A percentile compares a stretch with the other conserved stretches of the same genome.
phyloP scores from a whole-genome alignment of 2,888 invertebrate genomes.

The Tortricodes alternella region DNA sequence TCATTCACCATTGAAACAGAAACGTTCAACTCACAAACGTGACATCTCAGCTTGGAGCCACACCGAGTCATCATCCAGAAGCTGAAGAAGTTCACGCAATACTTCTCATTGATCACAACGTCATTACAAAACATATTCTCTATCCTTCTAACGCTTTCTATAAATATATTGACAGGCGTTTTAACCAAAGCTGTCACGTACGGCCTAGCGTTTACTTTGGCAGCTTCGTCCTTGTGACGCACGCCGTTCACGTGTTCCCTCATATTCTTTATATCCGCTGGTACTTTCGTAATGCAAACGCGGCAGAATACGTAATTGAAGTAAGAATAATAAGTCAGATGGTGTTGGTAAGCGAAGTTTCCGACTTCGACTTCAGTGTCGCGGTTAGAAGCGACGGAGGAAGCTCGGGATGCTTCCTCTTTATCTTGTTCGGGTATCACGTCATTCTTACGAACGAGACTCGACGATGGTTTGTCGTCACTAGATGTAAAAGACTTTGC shows the following conservation, averaged over 20 bases:
- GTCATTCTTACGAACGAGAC: conserved; percentile 4
- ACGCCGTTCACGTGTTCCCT: conserved; percentile 37
- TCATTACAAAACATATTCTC: conserved; percentile 32
- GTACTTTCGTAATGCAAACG: conserved; percentile 36
- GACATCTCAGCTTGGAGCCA: conserved; percentile 33
- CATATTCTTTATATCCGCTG: conserved; percentile 35
- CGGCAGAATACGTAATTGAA: conserved; percentile 36
- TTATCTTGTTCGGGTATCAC: not conserved
- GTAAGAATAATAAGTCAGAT: conserved; percentile 24
- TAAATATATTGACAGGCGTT: conserved; percentile 26
- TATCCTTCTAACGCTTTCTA: conserved; percentile 26
- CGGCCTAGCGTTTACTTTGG: not conserved
- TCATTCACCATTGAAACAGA: not conserved
- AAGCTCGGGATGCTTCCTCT: not conserved
- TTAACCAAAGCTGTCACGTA: conserved; percentile 20
- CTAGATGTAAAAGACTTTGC: not conserved
- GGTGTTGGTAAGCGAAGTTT: conserved; percentile 35
- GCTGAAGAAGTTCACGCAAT: conserved; percentile 39
- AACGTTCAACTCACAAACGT: conserved; percentile 36
- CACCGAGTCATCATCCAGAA: conserved; percentile 34
- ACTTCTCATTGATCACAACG: conserved; percentile 45
- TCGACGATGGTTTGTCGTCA: conserved; percentile 1
- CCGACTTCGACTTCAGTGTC: conserved; percentile 32
- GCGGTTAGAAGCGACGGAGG: not conserved
- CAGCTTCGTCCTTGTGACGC: conserved; percentile 35